Conservation (phyloP, 2,888 invertebrate species). For the Tridacna gigas region DNA sequence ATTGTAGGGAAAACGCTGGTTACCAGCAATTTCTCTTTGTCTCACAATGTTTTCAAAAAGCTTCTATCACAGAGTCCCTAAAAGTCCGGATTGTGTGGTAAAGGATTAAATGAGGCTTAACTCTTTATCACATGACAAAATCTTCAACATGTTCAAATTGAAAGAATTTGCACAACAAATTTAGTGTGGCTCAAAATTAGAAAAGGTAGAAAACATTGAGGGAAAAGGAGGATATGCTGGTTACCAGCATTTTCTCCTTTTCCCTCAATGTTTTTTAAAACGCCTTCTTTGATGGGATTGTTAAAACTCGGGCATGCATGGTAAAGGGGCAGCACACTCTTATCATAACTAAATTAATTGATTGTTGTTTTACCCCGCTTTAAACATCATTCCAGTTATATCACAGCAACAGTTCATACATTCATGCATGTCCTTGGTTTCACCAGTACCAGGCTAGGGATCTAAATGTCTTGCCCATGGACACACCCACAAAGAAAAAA, state of each 20-base stretch:
- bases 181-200: neutral
- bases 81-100: too few relatives aligned
- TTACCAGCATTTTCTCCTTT: conserved; percentile 3
- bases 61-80: too few relatives aligned
- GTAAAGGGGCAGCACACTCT: neutral
- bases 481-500: neutral
- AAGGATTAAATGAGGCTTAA: too few relatives aligned
- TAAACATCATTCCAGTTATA: neutral
- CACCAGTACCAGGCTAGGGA: neutral
- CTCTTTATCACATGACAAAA: too few relatives aligned
- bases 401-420: neutral
- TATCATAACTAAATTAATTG: neutral
- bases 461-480: neutral
- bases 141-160: too few relatives aligned
- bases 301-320: neutral
- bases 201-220: neutral
- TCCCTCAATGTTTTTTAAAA: neutral
- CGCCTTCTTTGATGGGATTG: neutral
- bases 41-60: too few relatives aligned
- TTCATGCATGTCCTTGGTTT: neutral
- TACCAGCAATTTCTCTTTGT: too few relatives aligned
- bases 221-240: conserved; percentile 2
- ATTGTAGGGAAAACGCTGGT: too few relatives aligned
- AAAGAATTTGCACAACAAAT: too few relatives aligned
- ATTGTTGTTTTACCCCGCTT: too few relatives aligned